These are phyloP conservation scores for Hippocampus mohnikei DNA, from an alignment of 2,113 vertebrate genomes.

Conservation along the genomic window DNA sequence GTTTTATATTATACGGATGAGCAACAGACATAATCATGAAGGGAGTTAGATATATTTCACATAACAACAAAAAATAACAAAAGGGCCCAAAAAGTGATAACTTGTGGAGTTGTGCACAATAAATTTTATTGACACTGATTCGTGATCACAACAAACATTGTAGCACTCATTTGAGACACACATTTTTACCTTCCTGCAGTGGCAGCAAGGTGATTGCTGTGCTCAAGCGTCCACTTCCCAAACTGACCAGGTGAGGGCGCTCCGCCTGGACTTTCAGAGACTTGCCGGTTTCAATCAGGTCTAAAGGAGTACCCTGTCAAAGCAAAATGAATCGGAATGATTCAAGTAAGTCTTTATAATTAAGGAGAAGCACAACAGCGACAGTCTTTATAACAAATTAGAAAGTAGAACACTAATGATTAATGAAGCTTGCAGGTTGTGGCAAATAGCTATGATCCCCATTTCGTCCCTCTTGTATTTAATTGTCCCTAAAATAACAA, in stretches of 20 bases:
- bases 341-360: not conserved
- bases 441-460: not conserved
- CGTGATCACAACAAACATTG: too few relatives aligned
- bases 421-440: not conserved
- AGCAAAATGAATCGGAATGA: not conserved
- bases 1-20: too few relatives aligned
- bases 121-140: too few relatives aligned
- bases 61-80: too few relatives aligned
- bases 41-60: too few relatives aligned
- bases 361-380: not conserved
- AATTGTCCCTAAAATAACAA: not conserved
- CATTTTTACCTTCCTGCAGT: slow-evolving; percentile 82
- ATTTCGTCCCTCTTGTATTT: not conserved
- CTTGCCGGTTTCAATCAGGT: slow-evolving; percentile 88
- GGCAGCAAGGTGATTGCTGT: slow-evolving; percentile 92
- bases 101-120: too few relatives aligned
- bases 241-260: slow-evolving; percentile 91
- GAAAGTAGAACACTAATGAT: not conserved
- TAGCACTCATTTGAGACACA: not conserved
- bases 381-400: not conserved
- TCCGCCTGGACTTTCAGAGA: slow-evolving; percentile 91
- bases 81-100: too few relatives aligned
- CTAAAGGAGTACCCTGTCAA: slow-evolving; percentile 82
- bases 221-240: slow-evolving; percentile 93
- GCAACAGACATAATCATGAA: too few relatives aligned